Conservation (phyloP, 2,113 vertebrate species). For the Carassius carassius region DNA sequence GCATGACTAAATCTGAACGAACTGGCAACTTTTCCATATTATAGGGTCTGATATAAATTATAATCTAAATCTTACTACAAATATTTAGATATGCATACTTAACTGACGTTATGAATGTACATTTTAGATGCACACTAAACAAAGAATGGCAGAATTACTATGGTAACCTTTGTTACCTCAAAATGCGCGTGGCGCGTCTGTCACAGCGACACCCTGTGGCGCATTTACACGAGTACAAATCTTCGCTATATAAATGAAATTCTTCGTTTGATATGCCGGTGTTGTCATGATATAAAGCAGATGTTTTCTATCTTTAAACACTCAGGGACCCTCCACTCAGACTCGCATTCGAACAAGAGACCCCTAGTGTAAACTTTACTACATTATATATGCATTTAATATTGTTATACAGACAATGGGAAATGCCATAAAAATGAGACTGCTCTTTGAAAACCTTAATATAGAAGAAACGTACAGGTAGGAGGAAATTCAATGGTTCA, state of each 20-base stretch:
- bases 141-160: slow-evolving; percentile 70
- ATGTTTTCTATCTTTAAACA: no score
- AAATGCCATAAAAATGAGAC: no score
- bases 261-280: background rate
- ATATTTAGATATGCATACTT: background rate
- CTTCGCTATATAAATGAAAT: background rate
- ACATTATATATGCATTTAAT: no score
- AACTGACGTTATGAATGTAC: background rate
- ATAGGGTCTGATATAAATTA: background rate
- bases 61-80: background rate
- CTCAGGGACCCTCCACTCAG: no score
- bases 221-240: background rate
- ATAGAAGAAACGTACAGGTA: slow-evolving; percentile 10
- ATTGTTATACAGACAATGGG: no score
- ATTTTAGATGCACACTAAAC: slow-evolving; percentile 44
- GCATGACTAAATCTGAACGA: background rate
- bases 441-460: background rate
- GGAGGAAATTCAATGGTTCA: slow-evolving; percentile 56
- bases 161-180: slow-evolving; percentile 76
- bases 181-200: slow-evolving; percentile 22
- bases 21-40: slow-evolving; percentile 5
- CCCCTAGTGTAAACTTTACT: no score
- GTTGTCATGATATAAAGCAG: no score
- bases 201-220: slow-evolving; percentile 20
- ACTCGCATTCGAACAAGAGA: no score